Conservation (phyloP, 2,888 invertebrate species). For the Calameuta pallipes region DNA sequence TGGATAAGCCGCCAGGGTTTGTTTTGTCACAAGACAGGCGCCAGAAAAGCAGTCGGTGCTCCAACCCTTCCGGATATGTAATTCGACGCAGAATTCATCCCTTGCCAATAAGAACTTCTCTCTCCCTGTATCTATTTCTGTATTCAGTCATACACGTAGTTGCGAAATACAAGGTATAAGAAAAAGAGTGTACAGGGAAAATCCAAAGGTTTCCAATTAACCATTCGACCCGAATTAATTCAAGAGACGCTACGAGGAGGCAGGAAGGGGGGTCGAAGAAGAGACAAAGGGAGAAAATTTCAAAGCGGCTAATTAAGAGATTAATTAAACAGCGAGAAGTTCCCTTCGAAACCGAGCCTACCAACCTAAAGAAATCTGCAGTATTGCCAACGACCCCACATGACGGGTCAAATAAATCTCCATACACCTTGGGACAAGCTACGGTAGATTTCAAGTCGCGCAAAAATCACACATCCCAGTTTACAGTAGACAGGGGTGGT, state of each 20-base stretch:
- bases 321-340: not conserved
- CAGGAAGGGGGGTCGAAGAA: not conserved
- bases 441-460: not conserved
- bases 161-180: not conserved
- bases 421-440: not conserved
- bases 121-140: not conserved
- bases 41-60: not conserved
- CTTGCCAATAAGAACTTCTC: not conserved
- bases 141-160: not conserved
- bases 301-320: not conserved
- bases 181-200: not conserved
- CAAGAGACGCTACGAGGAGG: not conserved
- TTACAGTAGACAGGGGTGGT: not conserved
- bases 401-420: not conserved
- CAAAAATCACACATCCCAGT: not conserved
- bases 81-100: not conserved
- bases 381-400: not conserved
- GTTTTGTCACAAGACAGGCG: constrained; percentile 37
- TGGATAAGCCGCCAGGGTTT: constrained; percentile 52
- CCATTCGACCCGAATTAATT: not conserved
- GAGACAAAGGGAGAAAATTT: not conserved
- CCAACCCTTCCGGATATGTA: constrained; percentile 1
- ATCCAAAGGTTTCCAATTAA: not conserved
- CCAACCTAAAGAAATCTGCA: not conserved
- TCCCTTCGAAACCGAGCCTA: not conserved